Percentiles rank a stretch among this genome's conserved stretches.
phyloP scores from a whole-genome alignment of 1,140 invertebrate genomes.

The Battus philenor region DNA sequence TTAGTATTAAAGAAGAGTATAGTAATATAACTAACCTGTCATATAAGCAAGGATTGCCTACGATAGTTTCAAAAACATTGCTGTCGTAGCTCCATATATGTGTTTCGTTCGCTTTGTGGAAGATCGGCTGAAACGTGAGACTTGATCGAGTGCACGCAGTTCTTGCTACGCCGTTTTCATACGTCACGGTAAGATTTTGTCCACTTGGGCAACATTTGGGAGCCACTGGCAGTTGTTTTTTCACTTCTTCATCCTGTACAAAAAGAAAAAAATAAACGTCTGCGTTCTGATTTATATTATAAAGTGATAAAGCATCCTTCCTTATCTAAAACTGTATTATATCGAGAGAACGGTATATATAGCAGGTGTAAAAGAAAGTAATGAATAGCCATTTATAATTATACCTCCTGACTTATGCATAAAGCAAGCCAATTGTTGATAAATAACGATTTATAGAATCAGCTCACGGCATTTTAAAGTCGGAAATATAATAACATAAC shows the following conservation, averaged over 20 bases:
- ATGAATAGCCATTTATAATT: too few species aligned
- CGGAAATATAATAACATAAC: neutral
- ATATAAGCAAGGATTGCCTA: slow-evolving; percentile 75
- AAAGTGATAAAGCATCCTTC: too few species aligned
- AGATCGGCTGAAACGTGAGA: slow-evolving; percentile 69
- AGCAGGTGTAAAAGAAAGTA: too few species aligned
- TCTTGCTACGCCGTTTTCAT: slow-evolving; percentile 61
- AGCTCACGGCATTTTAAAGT: neutral
- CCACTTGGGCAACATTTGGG: slow-evolving; percentile 70
- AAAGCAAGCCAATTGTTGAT: too few species aligned
- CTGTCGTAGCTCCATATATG: slow-evolving; percentile 69
- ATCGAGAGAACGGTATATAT: too few species aligned
- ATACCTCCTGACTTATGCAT: too few species aligned
- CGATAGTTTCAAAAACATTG: slow-evolving; percentile 73
- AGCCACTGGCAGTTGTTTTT: slow-evolving; percentile 61
- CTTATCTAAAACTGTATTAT: too few species aligned
- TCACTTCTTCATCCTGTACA: slow-evolving; percentile 57
- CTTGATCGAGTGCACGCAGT: slow-evolving; percentile 61
- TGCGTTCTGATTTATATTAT: too few species aligned
- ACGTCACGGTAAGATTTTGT: slow-evolving; percentile 52
- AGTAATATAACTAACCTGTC: slow-evolving; percentile 73
- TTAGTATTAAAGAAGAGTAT: too few species aligned
- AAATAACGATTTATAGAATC: neutral
- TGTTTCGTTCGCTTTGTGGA: slow-evolving; percentile 74
- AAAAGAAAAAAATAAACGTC: slow-evolving; percentile 20